phyloP scores from a whole-genome alignment of 2,797 vertebrate genomes.

The Acipenser transmontanus region DNA sequence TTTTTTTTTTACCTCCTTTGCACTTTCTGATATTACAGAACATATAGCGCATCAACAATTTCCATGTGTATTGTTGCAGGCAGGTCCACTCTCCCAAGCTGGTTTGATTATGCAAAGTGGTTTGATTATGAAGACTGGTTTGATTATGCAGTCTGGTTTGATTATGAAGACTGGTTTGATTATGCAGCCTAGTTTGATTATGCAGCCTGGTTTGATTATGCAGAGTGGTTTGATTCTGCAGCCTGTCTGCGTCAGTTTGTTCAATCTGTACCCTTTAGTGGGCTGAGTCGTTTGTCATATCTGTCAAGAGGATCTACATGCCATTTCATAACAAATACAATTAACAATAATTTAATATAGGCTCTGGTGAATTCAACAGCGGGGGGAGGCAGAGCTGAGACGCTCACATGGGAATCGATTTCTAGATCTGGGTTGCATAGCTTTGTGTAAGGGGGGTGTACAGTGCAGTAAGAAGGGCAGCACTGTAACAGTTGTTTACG shows the following conservation, averaged over 20 bases:
- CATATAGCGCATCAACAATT: too few species aligned
- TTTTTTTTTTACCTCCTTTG: too few species aligned
- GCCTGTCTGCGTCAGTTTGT: background rate
- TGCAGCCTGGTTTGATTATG: too few species aligned
- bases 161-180: background rate
- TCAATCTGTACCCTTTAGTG: background rate
- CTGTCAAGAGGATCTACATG: background rate
- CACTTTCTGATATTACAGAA: too few species aligned
- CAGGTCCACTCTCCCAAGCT: too few species aligned
- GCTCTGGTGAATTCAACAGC: background rate
- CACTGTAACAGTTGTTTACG: too few species aligned
- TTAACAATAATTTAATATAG: conserved; percentile 1
- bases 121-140: too few species aligned
- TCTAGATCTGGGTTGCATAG: background rate
- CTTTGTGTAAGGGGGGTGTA: background rate
- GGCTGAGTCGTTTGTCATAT: background rate
- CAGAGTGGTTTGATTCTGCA: background rate
- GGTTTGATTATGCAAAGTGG: too few species aligned
- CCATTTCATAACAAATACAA: background rate
- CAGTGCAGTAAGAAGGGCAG: background rate
- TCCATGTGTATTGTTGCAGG: too few species aligned
- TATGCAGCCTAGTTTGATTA: background rate
- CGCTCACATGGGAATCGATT: too few species aligned
- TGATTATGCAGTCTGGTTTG: background rate
- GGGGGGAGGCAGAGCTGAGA: background rate